Percentiles rank a stretch among this genome's conserved stretches.
Conservation (phyloP, 2,113 vertebrate species). For the Amphilophus citrinellus region DNA sequence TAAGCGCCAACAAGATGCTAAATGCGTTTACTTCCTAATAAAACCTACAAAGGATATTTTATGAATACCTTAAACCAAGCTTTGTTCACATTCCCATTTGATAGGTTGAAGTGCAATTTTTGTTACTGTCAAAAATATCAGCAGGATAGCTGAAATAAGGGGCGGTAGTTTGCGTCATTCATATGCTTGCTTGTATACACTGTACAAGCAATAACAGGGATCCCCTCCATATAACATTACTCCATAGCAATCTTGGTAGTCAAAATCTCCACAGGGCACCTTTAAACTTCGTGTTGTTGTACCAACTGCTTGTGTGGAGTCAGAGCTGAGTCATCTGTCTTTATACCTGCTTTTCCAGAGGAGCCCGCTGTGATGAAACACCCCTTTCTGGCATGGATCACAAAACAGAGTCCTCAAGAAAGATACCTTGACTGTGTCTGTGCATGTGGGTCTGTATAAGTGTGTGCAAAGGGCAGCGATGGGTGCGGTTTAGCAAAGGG, state of each 20-base stretch:
- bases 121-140: not conserved
- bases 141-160: not conserved
- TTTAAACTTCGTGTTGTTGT: not conserved
- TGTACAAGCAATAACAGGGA: not conserved
- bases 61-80: not conserved
- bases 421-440: not conserved
- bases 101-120: not conserved
- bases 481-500: constrained; percentile 45
- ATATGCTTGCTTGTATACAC: not conserved
- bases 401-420: not conserved
- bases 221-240: not conserved
- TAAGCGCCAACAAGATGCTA: not conserved
- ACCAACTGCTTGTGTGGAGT: constrained; percentile 2
- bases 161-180: not conserved
- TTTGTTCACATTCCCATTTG: not conserved
- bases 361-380: not conserved
- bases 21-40: not conserved
- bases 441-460: not conserved
- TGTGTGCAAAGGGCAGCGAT: constrained; percentile 28
- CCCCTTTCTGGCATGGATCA: not conserved
- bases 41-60: not conserved
- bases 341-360: constrained; percentile 7
- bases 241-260: not conserved
- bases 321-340: constrained; percentile 6
- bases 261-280: constrained; percentile 8